Conservation (phyloP, 92 coral and sea anemone genomes). For the Scolanthus callimorphus region DNA sequence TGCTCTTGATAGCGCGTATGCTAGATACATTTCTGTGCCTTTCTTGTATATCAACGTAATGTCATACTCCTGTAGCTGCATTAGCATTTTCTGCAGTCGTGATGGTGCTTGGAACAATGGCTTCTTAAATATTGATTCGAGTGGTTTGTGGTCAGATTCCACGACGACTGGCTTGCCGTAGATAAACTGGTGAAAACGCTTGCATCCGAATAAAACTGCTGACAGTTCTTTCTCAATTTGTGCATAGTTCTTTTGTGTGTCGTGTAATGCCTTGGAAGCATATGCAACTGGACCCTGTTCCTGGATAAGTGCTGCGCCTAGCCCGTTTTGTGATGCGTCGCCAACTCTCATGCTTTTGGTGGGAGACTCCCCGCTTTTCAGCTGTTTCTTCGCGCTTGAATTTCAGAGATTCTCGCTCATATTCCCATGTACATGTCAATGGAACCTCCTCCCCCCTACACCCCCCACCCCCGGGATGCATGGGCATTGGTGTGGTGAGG, state of each 20-base stretch:
- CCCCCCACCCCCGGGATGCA: no score
- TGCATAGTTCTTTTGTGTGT: constrained; percentile 17
- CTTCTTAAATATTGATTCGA: constrained; percentile 4
- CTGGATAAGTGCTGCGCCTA: background rate
- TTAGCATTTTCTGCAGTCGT: no score
- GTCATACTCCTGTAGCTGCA: no score
- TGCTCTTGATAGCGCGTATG: constrained; percentile 42
- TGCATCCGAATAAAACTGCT: constrained; percentile 14
- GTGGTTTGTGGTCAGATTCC: no score
- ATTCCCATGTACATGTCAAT: no score
- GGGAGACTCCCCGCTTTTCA: no score
- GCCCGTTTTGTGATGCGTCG: background rate
- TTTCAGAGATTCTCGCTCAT: no score
- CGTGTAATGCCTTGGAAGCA: constrained; percentile 10
- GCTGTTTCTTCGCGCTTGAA: no score
- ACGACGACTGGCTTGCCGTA: constrained; percentile 19
- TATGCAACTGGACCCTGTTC: background rate
- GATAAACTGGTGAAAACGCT: constrained; percentile 18
- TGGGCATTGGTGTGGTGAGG: no score
- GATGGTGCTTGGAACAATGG: constrained; percentile 15
- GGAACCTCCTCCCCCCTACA: no score
- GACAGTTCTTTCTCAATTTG: constrained; percentile 23
- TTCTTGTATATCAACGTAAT: no score
- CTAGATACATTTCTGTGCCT: constrained; percentile 35
- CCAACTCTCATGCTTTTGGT: no score